A percentile compares a stretch with the other conserved stretches of the same genome.
Conservation (phyloP, 2,113 vertebrate species). For the Osmerus mordax region DNA sequence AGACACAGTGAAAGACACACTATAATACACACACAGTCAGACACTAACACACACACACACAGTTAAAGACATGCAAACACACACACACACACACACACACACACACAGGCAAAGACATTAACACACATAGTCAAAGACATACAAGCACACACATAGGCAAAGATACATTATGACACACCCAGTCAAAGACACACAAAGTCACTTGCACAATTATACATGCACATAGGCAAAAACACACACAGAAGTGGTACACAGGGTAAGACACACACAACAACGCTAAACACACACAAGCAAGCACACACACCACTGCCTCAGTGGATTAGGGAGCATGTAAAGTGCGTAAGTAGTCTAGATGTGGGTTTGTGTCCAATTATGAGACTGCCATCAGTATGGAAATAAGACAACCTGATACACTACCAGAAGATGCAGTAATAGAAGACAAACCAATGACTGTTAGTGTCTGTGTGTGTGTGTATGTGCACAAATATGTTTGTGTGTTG, state of each 20-base stretch:
- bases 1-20: too few relatives aligned
- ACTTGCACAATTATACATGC: neutral
- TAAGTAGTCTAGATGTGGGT: too few relatives aligned
- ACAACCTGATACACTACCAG: too few relatives aligned
- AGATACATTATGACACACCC: neutral
- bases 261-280: constrained; percentile 17
- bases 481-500: too few relatives aligned
- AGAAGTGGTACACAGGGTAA: too few relatives aligned
- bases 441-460: too few relatives aligned
- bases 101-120: neutral
- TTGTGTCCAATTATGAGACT: too few relatives aligned
- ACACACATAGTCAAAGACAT: constrained; percentile 15
- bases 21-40: neutral
- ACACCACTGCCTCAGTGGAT: neutral
- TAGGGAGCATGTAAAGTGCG: too few relatives aligned
- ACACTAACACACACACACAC: too few relatives aligned
- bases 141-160: neutral
- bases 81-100: neutral
- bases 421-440: too few relatives aligned
- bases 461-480: too few relatives aligned
- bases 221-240: constrained; percentile 24
- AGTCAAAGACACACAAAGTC: neutral
- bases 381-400: too few relatives aligned
- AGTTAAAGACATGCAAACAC: neutral
- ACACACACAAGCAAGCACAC: constrained; percentile 14